Evolutionary conservation across 2,113 vertebrate genomes (phyloP), one percentile per base, ranked within the genome.

Genomic region (Oreocharis arfaki): DNA sequence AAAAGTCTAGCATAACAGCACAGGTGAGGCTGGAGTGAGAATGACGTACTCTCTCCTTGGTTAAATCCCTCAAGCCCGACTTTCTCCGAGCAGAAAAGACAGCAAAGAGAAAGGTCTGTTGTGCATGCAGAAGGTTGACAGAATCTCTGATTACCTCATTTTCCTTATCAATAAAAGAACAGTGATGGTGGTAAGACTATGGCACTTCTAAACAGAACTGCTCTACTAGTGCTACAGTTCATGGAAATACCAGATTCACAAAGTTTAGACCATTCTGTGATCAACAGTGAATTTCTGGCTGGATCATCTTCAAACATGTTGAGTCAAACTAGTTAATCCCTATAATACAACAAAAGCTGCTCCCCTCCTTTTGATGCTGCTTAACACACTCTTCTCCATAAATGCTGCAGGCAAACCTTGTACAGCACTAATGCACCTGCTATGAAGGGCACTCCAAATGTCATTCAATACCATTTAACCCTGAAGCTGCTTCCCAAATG

Each of bases 21-120:
- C 79, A 96, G 88, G 93, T 96, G 95, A 94, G 88, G 83, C 87
- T 70, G 47, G 87, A 96, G 90, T 87, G 91, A 83, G 92, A 91
- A 94, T 84, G 92, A 95, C 79, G 1, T 61, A 50, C 55, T 55
- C 63, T 80, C 55, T 80, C 70, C 90, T 44, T 83, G 59, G 50
- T 76, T 70, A 94, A 91, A 68, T 55, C 73, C 80, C 80, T 42
- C 18, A 37, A 28, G 56, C n/a, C 74, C 69, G 46, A 44, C 33
- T 32, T 69, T 49, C 50, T 61, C 65, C 1, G 1, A 89, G 37
- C 46, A n/a, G 55, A 65, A 50, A 30, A 42, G 37, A 92, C 55
- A 90, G 75, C 26, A 52, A 55, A 80, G 76, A 74, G 13, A 53
- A 59, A 57, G 18, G 42, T 50, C 57, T 71, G 44, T 13, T 60